phyloP scores from a whole-genome alignment of 2,797 vertebrate genomes.

The Apogon talboti region DNA sequence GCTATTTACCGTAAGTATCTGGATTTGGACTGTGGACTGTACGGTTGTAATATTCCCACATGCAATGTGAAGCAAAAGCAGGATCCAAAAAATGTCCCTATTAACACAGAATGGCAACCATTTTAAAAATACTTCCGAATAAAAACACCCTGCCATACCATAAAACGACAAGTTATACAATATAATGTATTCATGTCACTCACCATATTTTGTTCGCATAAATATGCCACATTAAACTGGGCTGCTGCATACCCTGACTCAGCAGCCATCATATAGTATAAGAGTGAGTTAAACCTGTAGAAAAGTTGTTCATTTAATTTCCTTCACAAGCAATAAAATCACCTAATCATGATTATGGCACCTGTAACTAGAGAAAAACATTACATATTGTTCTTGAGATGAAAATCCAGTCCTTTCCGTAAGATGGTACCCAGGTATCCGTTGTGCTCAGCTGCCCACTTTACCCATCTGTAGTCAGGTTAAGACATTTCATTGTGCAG shows the following conservation, averaged over 20 bases:
- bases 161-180: not conserved
- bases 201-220: slow-evolving; percentile 84
- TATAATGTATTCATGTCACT: too few species aligned
- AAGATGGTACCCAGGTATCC: slow-evolving; percentile 84
- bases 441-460: slow-evolving; percentile 86
- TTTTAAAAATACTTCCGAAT: not conserved
- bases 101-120: not conserved
- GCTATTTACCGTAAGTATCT: slow-evolving; percentile 76
- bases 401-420: slow-evolving; percentile 80
- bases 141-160: not conserved
- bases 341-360: not conserved
- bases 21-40: slow-evolving; percentile 77
- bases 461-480: slow-evolving; percentile 81
- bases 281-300: slow-evolving; percentile 79
- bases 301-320: slow-evolving; percentile 6
- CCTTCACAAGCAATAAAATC: not conserved
- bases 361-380: slow-evolving; percentile 13
- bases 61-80: slow-evolving; percentile 70
- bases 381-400: slow-evolving; percentile 82
- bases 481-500: slow-evolving; percentile 1
- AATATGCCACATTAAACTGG: slow-evolving; percentile 84
- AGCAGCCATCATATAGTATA: slow-evolving; percentile 83
- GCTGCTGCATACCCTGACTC: slow-evolving; percentile 82
- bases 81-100: slow-evolving; percentile 76
- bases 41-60: slow-evolving; percentile 84